phyloP scores from a whole-genome alignment of 2,797 vertebrate genomes.

The Mormyrops attenuatus region DNA sequence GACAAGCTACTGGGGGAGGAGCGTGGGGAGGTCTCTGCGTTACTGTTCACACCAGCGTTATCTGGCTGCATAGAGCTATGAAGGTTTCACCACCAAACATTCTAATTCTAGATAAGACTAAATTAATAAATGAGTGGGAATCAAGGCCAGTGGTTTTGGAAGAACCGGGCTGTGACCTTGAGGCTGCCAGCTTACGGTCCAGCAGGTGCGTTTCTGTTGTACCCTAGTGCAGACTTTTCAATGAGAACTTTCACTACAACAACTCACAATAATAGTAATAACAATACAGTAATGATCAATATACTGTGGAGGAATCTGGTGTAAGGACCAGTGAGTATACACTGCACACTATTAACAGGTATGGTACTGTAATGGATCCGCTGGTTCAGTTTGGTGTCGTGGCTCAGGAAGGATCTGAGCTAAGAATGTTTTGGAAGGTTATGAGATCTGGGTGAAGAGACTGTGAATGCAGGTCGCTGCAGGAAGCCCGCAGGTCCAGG shows the following conservation, averaged over 20 bases:
- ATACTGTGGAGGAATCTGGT: neutral
- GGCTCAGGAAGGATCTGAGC: neutral
- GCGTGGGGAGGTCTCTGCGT: neutral
- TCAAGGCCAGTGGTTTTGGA: neutral
- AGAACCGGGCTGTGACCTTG: neutral
- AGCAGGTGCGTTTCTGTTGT: neutral
- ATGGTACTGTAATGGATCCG: neutral
- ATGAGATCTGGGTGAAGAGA: neutral
- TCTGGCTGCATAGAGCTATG: neutral
- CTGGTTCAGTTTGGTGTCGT: neutral
- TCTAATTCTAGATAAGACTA: neutral
- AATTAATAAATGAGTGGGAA: conserved; percentile 1
- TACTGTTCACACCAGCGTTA: neutral
- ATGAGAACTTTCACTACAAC: neutral
- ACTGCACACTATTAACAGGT: neutral
- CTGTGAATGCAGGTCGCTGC: neutral
- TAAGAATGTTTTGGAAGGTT: neutral
- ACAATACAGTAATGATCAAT: neutral
- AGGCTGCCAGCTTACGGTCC: neutral
- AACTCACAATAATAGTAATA: neutral
- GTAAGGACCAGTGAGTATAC: neutral
- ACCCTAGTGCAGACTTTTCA: neutral
- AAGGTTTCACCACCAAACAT: neutral
- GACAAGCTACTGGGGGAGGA: neutral
- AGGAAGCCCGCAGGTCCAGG: neutral